Percentiles rank a stretch among this genome's conserved stretches.
phyloP scores from a whole-genome alignment of 2,888 invertebrate genomes.

The Eledona agricola region DNA sequence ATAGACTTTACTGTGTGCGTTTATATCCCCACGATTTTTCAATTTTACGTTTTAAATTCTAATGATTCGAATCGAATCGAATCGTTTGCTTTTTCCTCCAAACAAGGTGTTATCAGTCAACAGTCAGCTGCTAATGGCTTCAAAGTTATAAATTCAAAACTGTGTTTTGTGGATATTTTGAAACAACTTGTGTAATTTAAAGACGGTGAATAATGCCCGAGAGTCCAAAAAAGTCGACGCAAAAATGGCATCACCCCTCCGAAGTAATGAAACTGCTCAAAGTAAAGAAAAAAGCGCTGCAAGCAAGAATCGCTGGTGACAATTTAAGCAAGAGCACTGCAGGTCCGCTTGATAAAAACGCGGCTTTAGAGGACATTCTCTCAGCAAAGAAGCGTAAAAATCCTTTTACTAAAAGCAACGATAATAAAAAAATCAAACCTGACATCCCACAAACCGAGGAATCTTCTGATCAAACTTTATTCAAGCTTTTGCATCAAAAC shows the following conservation, averaged over 20 bases:
- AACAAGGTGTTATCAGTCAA: too few relatives aligned
- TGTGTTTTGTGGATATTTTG: neutral
- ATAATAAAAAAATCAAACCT: conserved; percentile 44
- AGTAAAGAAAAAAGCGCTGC: conserved; percentile 78
- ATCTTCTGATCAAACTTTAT: conserved; percentile 69
- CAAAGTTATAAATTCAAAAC: too few relatives aligned
- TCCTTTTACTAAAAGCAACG: conserved; percentile 70
- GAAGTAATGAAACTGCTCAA: conserved; percentile 80
- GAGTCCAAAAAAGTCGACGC: conserved; percentile 47
- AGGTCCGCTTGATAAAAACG: conserved; percentile 44
- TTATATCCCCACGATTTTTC: too few relatives aligned
- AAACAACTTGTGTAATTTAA: neutral
- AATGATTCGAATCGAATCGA: too few relatives aligned
- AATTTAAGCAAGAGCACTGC: conserved; percentile 51
- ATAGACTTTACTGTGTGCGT: too few relatives aligned
- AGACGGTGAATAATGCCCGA: conserved; percentile 39
- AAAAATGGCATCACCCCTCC: conserved; percentile 70
- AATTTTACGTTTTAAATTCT: too few relatives aligned
- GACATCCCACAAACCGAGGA: conserved; percentile 54
- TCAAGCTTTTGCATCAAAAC: conserved; percentile 64
- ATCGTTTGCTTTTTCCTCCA: too few relatives aligned
- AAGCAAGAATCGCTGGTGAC: conserved; percentile 70
- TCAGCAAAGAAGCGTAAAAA: conserved; percentile 76
- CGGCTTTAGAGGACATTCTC: conserved; percentile 64
- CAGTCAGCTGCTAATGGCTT: too few relatives aligned